Conservation (phyloP, 2,797 vertebrate genomes). For the Gorsachius magnificus region DNA sequence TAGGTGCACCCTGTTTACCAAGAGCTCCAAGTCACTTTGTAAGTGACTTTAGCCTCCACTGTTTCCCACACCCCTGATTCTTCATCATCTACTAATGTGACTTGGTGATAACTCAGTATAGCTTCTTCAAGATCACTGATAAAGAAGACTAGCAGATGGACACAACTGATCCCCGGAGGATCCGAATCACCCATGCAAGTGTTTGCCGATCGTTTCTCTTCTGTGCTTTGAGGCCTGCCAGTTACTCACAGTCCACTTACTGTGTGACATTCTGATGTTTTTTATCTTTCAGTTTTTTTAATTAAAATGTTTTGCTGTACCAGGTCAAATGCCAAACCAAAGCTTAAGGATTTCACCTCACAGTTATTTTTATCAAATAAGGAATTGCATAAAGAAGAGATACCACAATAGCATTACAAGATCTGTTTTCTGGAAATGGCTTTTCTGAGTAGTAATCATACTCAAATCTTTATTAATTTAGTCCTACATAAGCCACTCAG, state of each 20-base stretch:
- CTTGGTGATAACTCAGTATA: neutral
- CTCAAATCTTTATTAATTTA: neutral
- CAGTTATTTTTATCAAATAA: neutral
- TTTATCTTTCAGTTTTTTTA: neutral
- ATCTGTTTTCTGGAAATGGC: neutral
- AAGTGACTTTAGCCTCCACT: neutral
- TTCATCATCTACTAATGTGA: neutral
- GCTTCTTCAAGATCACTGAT: neutral
- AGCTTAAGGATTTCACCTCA: neutral
- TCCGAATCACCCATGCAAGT: rapidly evolving
- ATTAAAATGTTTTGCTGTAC: neutral
- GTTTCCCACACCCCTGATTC: neutral
- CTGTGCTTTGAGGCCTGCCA: neutral
- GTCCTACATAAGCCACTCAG: neutral
- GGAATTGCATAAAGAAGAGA: neutral
- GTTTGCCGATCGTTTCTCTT: neutral
- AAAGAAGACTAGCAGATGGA: neutral
- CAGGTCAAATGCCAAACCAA: neutral
- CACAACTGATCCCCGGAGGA: neutral
- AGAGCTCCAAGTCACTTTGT: neutral
- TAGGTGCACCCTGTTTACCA: neutral
- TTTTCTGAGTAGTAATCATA: neutral
- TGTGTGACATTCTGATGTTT: neutral
- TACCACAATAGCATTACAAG: neutral
- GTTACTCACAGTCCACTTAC: neutral